Conservation (phyloP, 2,113 vertebrate species). For the Vulpes ferrilata region DNA sequence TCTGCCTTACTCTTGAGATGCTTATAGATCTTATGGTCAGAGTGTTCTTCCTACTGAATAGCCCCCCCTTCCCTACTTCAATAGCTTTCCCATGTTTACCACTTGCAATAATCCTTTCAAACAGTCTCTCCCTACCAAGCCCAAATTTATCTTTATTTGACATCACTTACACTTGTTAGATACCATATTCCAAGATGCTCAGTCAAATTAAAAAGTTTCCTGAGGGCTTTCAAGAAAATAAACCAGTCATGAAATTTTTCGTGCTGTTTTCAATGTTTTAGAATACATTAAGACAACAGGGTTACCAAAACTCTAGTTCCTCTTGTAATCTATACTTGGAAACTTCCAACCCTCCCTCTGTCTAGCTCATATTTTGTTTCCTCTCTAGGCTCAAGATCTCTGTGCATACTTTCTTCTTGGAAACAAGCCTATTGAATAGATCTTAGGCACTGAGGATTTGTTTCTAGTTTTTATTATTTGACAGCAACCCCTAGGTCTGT, state of each 20-base stretch:
- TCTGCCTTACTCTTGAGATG: neutral
- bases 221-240: neutral
- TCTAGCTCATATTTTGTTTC: neutral
- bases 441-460: neutral
- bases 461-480: conserved; percentile 8
- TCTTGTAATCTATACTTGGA: neutral
- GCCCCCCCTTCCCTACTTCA: neutral
- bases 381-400: neutral
- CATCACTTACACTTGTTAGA: neutral
- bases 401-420: conserved; percentile 7
- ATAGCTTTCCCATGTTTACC: neutral
- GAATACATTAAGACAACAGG: neutral
- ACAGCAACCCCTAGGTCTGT: neutral
- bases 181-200: neutral
- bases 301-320: neutral
- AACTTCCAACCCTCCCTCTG: neutral
- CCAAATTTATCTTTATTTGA: neutral
- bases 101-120: neutral
- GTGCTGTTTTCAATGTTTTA: neutral
- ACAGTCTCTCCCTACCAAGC: neutral
- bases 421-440: neutral
- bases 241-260: neutral
- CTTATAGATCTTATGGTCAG: neutral
- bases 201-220: neutral
- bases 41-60: neutral